Evolutionary conservation across 2,888 invertebrate genomes (phyloP), one percentile per base, ranked within the genome.

Genomic region (Epirrita christyi): DNA sequence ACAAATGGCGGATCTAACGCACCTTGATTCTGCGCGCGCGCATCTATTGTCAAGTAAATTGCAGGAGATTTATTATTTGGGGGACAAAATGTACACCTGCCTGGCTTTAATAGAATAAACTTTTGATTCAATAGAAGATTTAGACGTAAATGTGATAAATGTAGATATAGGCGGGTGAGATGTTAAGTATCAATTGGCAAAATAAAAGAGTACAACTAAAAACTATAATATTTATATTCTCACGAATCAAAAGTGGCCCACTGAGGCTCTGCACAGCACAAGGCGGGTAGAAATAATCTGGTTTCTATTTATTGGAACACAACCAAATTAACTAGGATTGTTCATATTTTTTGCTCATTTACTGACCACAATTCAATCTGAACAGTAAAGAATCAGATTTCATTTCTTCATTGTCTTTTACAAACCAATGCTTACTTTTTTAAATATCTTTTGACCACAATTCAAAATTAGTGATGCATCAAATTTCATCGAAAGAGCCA

Each of bases 21-120:
- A 80, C 76, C 74, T 73, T 76, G 73, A 55, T 61, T 59, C 60
- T 73, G 72, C 76, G 76, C 75, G 72, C 73, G 65, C 72, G 73
- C 70, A 68, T 55, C 70, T 63, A 72, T 80, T 80, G 77, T 80
- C 57, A 52, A 34, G 58, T 63, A 76, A 81, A 81, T 81, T 78
- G 74, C 72, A 71, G 61, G 61, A 73, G 63, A 76, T 72, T 66
- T 76, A 74, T 71, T 74, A 73, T 76, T 66, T 62, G 69, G 72
- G 64, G 65, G 62, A 62, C 59, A 61, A 66, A 62, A 70, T 49
- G 59, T 57, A 72, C 75, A 83, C 78, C 81, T 81, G 81, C 76
- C 55, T 58, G 21, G 45, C 36, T 51, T 53, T 50, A 54, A 53
- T 48, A 38, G 46, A 15, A n/a, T 10, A 43, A 32, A 42, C 34